These are phyloP conservation scores for Papilio machaon DNA, from an alignment of 1,140 invertebrate genomes.

Conservation along the genomic window DNA sequence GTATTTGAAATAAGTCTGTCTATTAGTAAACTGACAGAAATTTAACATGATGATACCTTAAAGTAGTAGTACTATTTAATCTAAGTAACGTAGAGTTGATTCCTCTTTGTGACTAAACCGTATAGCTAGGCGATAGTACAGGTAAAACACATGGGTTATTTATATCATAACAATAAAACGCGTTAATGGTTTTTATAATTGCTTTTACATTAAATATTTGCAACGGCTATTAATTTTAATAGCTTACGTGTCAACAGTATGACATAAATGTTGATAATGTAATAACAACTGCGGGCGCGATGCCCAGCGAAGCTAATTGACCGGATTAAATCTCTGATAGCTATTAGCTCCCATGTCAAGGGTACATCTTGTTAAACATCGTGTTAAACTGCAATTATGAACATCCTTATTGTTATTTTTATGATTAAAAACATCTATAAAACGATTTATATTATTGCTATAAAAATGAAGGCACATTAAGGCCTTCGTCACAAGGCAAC, in stretches of 20 bases:
- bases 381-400: neutral
- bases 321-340: conserved; percentile 30
- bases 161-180: neutral
- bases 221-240: conserved; percentile 35
- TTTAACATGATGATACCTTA: too few species aligned
- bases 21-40: too few species aligned
- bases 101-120: too few species aligned
- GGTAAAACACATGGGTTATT: neutral
- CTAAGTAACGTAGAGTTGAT: too few species aligned
- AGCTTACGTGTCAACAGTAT: conserved; percentile 36
- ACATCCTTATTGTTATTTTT: conserved; percentile 10
- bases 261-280: conserved; percentile 35
- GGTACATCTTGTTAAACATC: conserved; percentile 11
- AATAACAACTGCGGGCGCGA: conserved; percentile 20
- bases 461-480: neutral
- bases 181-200: conserved; percentile 28
- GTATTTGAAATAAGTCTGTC: too few species aligned
- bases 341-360: conserved; percentile 27
- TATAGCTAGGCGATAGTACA: neutral
- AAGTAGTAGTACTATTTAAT: too few species aligned
- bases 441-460: neutral
- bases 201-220: conserved; percentile 31
- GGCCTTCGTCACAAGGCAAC: too few species aligned
- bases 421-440: neutral
- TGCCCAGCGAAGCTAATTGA: conserved; percentile 26